Conservation (phyloP, 2,113 vertebrate genomes). For the Platycercus adscitus region DNA sequence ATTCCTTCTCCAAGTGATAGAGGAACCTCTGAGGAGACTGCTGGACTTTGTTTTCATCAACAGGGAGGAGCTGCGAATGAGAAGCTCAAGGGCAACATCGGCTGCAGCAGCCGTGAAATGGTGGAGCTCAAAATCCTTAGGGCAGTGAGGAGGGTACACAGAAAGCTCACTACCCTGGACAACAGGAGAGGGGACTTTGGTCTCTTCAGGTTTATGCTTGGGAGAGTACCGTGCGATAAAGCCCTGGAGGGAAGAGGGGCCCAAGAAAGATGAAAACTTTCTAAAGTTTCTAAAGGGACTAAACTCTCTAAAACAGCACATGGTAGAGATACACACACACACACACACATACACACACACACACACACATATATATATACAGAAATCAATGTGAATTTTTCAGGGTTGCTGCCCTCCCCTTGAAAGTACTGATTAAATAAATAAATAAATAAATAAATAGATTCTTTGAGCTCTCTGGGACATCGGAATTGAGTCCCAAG, state of each 20-base stretch:
- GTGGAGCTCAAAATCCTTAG: not conserved
- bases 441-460: not conserved
- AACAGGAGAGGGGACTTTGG: not conserved
- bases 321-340: not conserved
- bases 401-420: not conserved
- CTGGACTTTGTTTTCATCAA: not conserved
- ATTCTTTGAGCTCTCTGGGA: not conserved
- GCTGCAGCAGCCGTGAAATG: not conserved
- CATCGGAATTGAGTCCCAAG: not conserved
- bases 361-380: not conserved
- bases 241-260: not conserved
- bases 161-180: not conserved
- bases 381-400: not conserved
- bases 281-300: not conserved
- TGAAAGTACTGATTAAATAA: not conserved
- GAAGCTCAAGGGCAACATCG: not conserved
- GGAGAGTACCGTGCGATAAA: not conserved
- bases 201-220: not conserved
- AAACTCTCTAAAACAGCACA: not conserved
- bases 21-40: not conserved
- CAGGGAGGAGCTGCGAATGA: not conserved
- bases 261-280: not conserved
- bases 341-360: fast-evolving
- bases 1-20: not conserved
- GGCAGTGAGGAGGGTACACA: not conserved